phyloP scores from a whole-genome alignment of 2,797 vertebrate genomes.

The Lagocephalus sceleratus region DNA sequence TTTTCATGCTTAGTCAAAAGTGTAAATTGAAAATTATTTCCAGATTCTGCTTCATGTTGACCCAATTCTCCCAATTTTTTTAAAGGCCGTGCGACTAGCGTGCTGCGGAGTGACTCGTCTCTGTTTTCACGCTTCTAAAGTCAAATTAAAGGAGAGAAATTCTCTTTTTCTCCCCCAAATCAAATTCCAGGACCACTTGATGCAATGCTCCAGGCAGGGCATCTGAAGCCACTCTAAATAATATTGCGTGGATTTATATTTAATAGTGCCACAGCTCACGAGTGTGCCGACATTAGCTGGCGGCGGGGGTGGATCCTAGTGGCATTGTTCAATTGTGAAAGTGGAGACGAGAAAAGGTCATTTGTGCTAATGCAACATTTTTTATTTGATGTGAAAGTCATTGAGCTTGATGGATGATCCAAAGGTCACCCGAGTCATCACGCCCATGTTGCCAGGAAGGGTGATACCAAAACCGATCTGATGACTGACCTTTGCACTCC shows the following conservation, averaged over 20 bases:
- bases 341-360: conserved; percentile 61
- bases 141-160: conserved; percentile 2
- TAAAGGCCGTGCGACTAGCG: conserved; percentile 16
- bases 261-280: conserved; percentile 2
- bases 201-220: neutral
- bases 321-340: conserved; percentile 52
- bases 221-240: conserved; percentile 30
- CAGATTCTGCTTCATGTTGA: conserved; percentile 12
- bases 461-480: conserved; percentile 54
- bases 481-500: conserved; percentile 46
- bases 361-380: conserved; percentile 63
- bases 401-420: conserved; percentile 53
- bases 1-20: conserved; percentile 20
- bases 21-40: conserved; percentile 23
- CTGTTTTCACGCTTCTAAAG: neutral
- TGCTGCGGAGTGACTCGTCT: conserved; percentile 15
- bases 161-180: neutral
- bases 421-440: conserved; percentile 60
- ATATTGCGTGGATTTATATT: conserved; percentile 26
- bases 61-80: conserved; percentile 15
- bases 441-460: conserved; percentile 53
- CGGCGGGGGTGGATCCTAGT: conserved; percentile 43
- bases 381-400: conserved; percentile 50
- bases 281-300: conserved; percentile 35
- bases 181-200: conserved; percentile 22